These are phyloP conservation scores for Neomorphus geoffroyi DNA, from an alignment of 2,797 vertebrate genomes.

Conservation along the genomic window DNA sequence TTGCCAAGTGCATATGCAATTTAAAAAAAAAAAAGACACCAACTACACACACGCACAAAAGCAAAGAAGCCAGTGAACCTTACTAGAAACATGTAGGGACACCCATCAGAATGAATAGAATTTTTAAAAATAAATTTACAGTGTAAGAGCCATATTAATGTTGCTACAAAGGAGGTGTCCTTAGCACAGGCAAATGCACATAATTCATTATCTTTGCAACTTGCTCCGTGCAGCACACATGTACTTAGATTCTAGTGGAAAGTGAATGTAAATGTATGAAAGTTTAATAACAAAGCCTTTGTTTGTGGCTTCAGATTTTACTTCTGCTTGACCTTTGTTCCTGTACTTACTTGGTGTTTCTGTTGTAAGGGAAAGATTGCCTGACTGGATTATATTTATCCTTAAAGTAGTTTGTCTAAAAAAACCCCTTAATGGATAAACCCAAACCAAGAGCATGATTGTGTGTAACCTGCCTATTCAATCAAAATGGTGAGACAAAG, in stretches of 20 bases:
- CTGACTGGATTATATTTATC: background rate
- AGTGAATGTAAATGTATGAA: background rate
- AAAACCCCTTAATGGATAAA: background rate
- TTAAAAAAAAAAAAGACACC: background rate
- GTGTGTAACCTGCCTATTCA: background rate
- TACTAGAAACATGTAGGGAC: background rate
- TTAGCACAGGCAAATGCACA: background rate
- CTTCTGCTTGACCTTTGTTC: background rate
- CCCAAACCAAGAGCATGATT: background rate
- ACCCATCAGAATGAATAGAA: background rate
- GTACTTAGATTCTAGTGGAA: background rate
- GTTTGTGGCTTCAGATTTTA: background rate
- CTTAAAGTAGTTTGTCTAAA: background rate
- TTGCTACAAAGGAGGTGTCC: background rate
- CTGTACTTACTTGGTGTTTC: background rate
- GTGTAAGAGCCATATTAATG: background rate
- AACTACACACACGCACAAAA: background rate
- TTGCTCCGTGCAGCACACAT: background rate
- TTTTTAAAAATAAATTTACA: background rate
- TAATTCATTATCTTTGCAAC: background rate
- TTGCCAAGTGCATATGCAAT: constrained; percentile 12
- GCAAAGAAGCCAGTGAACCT: background rate
- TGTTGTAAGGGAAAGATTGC: background rate
- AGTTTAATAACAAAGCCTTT: background rate
- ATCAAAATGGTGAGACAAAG: background rate